Percentiles rank a stretch among this genome's conserved stretches.
phyloP scores from a whole-genome alignment of 2,113 vertebrate genomes.

The Ochotona princeps region DNA sequence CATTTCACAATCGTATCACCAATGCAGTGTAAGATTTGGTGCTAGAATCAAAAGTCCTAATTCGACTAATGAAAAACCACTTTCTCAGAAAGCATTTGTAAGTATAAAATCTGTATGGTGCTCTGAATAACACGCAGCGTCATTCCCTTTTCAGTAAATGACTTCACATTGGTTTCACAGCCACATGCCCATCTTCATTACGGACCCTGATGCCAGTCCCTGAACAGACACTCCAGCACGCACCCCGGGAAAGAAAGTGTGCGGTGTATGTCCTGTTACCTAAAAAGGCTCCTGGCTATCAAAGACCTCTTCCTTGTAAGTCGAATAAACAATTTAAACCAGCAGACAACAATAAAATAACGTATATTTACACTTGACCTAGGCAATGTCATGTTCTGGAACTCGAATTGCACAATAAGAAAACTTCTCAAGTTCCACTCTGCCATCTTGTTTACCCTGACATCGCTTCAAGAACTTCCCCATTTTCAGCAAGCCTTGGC shows the following conservation, averaged over 20 bases:
- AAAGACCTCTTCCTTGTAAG: not conserved
- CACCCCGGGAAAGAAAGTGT: not conserved
- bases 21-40: too few relatives aligned
- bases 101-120: too few relatives aligned
- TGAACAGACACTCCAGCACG: too few relatives aligned
- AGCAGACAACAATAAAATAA: not conserved
- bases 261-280: not conserved
- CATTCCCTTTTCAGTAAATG: too few relatives aligned
- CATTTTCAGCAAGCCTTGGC: constrained; percentile 1
- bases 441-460: not conserved
- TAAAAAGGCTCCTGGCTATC: not conserved
- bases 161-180: too few relatives aligned
- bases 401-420: not conserved
- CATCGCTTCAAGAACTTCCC: not conserved
- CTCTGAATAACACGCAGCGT: too few relatives aligned
- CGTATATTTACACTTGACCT: not conserved
- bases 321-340: not conserved
- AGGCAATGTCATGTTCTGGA: not conserved
- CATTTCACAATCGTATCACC: too few relatives aligned
- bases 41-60: too few relatives aligned
- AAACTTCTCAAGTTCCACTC: not conserved
- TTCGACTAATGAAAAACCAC: too few relatives aligned
- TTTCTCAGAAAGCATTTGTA: too few relatives aligned
- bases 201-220: not conserved
- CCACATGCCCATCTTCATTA: too few relatives aligned